Percentiles rank a stretch among this genome's conserved stretches.
Evolutionary conservation across 1,140 invertebrate genomes (phyloP).

Genomic region (Eufriesea mexicana): DNA sequence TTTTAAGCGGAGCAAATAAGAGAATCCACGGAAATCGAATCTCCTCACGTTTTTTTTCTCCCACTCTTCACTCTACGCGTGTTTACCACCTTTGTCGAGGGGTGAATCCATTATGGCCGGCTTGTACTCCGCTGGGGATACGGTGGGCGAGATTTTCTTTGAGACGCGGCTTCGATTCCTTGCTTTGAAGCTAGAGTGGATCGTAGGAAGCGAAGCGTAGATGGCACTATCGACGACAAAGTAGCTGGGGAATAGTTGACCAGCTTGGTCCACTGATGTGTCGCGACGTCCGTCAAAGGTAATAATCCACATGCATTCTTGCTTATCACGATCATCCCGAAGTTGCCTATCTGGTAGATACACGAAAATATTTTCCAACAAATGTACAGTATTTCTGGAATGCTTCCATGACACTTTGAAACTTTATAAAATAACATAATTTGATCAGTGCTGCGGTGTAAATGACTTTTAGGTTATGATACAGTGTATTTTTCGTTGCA

Average conservation of each 20-base stretch:
- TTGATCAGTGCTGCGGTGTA: no score
- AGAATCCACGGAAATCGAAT: constrained; percentile 63
- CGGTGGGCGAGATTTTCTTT: not conserved
- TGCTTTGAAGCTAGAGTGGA: not conserved
- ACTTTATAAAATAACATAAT: no score
- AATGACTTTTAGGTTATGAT: no score
- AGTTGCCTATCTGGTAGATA: no score
- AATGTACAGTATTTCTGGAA: no score
- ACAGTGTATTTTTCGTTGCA: no score
- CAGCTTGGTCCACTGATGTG: no score
- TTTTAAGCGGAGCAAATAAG: constrained; percentile 60
- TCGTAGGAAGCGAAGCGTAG: fast-evolving
- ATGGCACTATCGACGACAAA: not conserved
- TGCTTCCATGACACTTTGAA: no score
- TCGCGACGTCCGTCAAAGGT: not conserved
- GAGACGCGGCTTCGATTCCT: not conserved
- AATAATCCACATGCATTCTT: no score
- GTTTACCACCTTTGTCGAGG: constrained; percentile 20
- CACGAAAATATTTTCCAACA: no score
- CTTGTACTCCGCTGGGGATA: constrained; percentile 11
- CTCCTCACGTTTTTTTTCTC: constrained; percentile 41
- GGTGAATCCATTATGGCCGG: constrained; percentile 34
- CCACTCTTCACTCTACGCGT: not conserved
- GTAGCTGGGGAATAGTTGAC: not conserved
- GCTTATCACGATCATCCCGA: no score